Evolutionary conservation across 1,140 invertebrate genomes (phyloP), one percentile per base, ranked within the genome.

Genomic region (Pseudomyrmex dendroicus): DNA sequence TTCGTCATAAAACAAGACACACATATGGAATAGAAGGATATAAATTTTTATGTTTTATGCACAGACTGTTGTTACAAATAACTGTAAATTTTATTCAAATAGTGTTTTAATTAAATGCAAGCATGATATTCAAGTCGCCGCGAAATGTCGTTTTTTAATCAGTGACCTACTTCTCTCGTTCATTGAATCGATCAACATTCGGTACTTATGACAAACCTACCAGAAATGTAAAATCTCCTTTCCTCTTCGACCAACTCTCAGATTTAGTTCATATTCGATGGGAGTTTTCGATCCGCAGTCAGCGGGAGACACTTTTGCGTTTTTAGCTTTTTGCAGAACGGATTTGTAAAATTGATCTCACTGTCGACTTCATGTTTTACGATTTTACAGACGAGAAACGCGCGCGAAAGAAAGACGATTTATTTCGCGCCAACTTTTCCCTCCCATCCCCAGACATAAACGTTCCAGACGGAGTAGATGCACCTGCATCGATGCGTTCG

Each of bases 341-440:
- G 86, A 88, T 89, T 89, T 89, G 77, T 70, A 74, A 89, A 89
- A 89, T 89, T 85, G 87, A 89, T 89, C 85, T 85, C 86, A 46
- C 84, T 78, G 82, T 83, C 68, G 77, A 89, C 73, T 64, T 67
- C 84, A 78, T 83, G 84, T 52, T 88, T 88, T 89, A 88, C 84
- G 86, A 73, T 73, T 64, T 88, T 80, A 80, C 67, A 66, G 57
- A 50, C 73, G 64, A 54, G 57, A 46, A 35, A 77, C 35, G 56
- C 44, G 56, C 25, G 48, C 73, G 44, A 83, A 86, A 84, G 72
- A 86, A 86, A 56, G 56, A 50, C 84, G 87, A 89, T 86, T 89
- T 89, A 89, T 89, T 89, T 89, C 73, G 64, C 73, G 70, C 63
- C 63, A 52, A 57, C 62, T 77, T 67, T 84, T 85, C 83, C 35